Percentiles rank a stretch among this genome's conserved stretches.
Evolutionary conservation across 2,888 invertebrate species (phyloP).

Genomic region (Macrosiphum euphorbiae): DNA sequence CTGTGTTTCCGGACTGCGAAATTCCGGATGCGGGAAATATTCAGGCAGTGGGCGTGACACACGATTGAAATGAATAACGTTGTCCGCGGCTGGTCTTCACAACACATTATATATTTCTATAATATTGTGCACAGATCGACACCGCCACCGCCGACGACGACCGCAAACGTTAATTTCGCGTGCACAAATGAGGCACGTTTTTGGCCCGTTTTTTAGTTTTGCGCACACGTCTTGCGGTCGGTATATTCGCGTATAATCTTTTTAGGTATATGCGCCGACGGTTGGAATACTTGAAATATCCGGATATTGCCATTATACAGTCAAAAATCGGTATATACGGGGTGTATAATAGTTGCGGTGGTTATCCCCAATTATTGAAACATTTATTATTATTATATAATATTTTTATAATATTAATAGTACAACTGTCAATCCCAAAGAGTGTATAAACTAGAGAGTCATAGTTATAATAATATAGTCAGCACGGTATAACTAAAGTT

Average conservation of each 20-base stretch:
- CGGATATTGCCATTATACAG: neutral
- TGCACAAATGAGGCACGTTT: conserved; percentile 34
- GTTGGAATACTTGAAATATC: neutral
- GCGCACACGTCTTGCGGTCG: conserved; percentile 18
- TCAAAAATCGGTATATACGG: neutral
- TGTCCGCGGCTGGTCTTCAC: neutral
- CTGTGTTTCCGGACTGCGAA: conserved; percentile 4
- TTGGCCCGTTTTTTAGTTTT: conserved; percentile 11
- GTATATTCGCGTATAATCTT: neutral
- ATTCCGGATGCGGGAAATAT: conserved; percentile 26
- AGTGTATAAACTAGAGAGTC: neutral
- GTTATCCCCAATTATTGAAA: neutral
- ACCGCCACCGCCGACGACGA: neutral
- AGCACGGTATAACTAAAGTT: no score
- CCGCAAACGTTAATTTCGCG: conserved; percentile 51
- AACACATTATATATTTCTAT: neutral
- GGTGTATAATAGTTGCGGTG: neutral
- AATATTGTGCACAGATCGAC: neutral
- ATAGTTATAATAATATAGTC: neutral
- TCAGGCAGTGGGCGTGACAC: neutral
- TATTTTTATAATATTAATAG: neutral
- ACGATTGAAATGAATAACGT: neutral
- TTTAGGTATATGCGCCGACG: neutral
- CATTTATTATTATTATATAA: neutral
- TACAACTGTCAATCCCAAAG: neutral